phyloP scores from a whole-genome alignment of 2,797 vertebrate species.

The Anableps anableps region DNA sequence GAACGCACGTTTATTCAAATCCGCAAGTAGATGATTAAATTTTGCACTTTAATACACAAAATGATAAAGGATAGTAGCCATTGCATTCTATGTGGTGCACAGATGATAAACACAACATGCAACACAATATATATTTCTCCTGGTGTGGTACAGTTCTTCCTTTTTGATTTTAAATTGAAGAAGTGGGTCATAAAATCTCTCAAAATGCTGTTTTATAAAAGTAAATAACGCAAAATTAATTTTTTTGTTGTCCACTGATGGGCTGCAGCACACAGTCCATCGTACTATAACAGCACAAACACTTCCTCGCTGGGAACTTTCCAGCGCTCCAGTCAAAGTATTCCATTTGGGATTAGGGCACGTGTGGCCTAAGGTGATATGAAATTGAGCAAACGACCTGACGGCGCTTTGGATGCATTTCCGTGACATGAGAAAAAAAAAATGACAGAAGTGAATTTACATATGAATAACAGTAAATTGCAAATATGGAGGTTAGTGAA shows the following conservation, averaged over 20 bases:
- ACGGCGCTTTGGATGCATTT: background rate
- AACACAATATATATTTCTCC: background rate
- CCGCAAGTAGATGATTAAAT: background rate
- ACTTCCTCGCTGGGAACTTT: background rate
- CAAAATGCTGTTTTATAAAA: background rate
- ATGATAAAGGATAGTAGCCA: background rate
- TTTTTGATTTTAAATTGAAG: background rate
- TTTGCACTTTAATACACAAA: background rate
- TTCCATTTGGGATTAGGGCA: background rate
- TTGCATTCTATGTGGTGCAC: background rate
- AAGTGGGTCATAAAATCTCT: background rate
- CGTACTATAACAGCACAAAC: background rate
- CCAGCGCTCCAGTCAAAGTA: background rate
- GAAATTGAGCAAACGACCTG: background rate
- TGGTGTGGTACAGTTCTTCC: background rate
- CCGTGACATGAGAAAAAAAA: background rate
- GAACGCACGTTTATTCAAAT: background rate
- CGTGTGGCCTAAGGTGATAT: background rate
- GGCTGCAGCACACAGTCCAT: background rate
- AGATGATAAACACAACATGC: too few relatives aligned
- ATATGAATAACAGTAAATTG: conserved; percentile 7
- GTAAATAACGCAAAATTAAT: background rate
- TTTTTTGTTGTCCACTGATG: background rate
- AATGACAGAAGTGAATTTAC: background rate
- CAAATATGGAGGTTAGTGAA: conserved; percentile 3